Conservation (phyloP, 2,113 vertebrate genomes). For the Varanus komodoensis region DNA sequence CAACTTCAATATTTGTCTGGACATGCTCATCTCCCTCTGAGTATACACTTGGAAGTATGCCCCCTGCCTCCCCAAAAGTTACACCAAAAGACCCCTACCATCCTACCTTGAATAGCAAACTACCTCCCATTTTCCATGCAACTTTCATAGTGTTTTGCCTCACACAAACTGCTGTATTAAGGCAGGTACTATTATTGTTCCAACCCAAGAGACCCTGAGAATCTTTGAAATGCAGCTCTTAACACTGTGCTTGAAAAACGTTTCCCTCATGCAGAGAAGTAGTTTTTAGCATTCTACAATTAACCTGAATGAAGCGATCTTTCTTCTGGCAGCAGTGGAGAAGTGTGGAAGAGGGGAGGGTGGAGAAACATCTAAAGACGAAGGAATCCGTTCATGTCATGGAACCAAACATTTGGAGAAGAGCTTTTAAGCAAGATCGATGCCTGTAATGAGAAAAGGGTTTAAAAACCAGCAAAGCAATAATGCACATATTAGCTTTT, state of each 20-base stretch:
- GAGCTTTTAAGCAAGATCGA: constrained; percentile 66
- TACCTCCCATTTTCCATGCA: constrained; percentile 35
- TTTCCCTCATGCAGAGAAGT: constrained; percentile 14
- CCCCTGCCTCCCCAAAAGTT: neutral
- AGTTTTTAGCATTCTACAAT: constrained; percentile 42
- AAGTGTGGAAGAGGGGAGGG: neutral
- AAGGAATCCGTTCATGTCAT: constrained; percentile 53
- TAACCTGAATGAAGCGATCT: constrained; percentile 59
- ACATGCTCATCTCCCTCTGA: neutral
- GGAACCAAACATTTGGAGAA: constrained; percentile 63
- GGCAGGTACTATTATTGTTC: constrained; percentile 9
- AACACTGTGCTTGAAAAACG: neutral
- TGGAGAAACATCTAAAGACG: neutral
- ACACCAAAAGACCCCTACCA: neutral
- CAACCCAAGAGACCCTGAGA: constrained; percentile 39
- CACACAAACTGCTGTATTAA: neutral
- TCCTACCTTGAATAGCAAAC: neutral
- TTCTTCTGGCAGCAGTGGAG: constrained; percentile 40
- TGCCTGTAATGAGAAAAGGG: constrained; percentile 70
- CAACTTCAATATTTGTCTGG: constrained; percentile 14
- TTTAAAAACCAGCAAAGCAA: constrained; percentile 69
- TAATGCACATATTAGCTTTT: constrained; percentile 68
- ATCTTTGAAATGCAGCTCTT: constrained; percentile 15
- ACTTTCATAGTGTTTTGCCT: constrained; percentile 10
- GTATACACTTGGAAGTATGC: neutral